Evolutionary conservation across 2,797 vertebrate genomes (phyloP), one percentile per base, ranked within the genome.

Genomic region (Merluccius polli): DNA sequence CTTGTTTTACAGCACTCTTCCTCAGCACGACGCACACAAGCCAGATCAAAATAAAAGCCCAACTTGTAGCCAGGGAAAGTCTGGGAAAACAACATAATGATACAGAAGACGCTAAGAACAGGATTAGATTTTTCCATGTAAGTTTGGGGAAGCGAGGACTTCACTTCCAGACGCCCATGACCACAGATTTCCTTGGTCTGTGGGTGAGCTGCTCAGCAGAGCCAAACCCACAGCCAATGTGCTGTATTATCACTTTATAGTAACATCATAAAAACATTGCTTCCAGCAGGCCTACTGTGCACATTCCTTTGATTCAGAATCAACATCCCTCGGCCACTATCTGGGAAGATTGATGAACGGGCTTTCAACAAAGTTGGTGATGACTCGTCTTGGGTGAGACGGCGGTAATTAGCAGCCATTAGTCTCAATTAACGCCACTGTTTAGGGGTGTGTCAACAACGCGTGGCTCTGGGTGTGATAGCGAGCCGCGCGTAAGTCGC

Each of bases 221-320:
- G 81, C 86, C 87, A 88, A 89, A 85, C 70, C 87, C 85, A 82
- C 81, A 87, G 80, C 75, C 84, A 81, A 82, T 83, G 83, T 74
- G 82, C 81, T 67, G 15, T 12, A 83, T 87, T 82, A 86, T 77
- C 74, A 68, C 75, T 78, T 74, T 68, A 35, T 11, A 32, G 72
- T 52, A 73, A 86, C 73, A 78, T 76, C 79, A 27, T 75, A 73
- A 85, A 81, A 85, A 80, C 15, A 73, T 48, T 70, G 33, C 36
- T 18, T 16, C 73, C 27, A 83, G 78, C 75, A 75, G 76, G 71
- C 75, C 44, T 29, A 63, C 35, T 36, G 15, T 75, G 18, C 31
- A 65, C 75, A 7, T 24, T 9, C 65, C 0, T 48, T 68, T 38
- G 41, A 75, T 82, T 76, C 59, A 31, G 29, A 76, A 82, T 85